Conservation (phyloP, 2,888 invertebrate genomes). For the Lithosia quadra region DNA sequence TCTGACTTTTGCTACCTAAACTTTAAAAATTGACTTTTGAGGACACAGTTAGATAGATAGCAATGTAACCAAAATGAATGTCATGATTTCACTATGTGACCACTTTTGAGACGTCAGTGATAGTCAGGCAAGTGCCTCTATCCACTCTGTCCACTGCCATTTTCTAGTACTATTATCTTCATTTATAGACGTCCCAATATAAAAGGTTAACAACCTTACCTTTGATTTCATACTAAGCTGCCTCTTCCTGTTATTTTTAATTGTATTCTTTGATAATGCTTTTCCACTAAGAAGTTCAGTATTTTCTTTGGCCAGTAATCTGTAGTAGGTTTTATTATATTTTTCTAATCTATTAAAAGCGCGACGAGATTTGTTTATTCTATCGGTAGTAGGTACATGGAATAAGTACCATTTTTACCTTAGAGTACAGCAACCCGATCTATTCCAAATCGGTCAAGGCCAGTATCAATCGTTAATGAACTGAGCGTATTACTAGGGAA, state of each 20-base stretch:
- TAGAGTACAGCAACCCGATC: constrained; percentile 34
- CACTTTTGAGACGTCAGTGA: too few species aligned
- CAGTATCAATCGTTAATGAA: constrained; percentile 33
- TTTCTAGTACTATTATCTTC: not conserved
- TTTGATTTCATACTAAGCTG: not conserved
- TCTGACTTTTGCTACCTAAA: too few species aligned
- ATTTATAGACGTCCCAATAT: not conserved
- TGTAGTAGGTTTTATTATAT: not conserved
- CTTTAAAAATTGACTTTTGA: too few species aligned
- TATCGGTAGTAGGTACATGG: not conserved
- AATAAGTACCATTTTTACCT: constrained; percentile 23
- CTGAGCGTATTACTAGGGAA: constrained; percentile 38
- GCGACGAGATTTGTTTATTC: not conserved
- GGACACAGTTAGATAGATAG: too few species aligned
- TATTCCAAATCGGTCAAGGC: constrained; percentile 49
- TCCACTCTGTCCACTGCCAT: too few species aligned
- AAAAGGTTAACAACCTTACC: constrained; percentile 5
- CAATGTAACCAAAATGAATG: too few species aligned
- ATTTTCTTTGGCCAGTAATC: not conserved
- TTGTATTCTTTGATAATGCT: not conserved
- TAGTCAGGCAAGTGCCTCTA: too few species aligned
- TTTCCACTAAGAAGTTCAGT: not conserved
- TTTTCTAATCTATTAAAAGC: not conserved
- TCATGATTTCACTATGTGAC: too few species aligned
- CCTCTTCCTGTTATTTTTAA: not conserved